Evolutionary conservation across 2,888 invertebrate species (phyloP).

Genomic region (Hirtodrosophila alboralis): DNA sequence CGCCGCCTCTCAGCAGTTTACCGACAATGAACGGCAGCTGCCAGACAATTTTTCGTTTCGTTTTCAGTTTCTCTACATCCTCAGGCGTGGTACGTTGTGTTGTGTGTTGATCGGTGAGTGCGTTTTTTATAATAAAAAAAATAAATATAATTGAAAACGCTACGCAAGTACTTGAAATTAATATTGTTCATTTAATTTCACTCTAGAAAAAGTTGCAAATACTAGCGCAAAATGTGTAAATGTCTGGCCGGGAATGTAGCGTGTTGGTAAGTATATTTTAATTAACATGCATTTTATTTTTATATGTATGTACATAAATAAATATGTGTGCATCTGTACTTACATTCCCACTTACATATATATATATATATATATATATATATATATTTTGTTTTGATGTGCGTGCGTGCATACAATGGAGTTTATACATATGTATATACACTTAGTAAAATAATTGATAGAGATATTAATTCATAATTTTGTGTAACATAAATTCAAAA

Average conservation of each 20-base stretch:
- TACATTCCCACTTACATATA: neutral
- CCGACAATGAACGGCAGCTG: slow-evolving; percentile 26
- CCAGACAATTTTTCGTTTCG: slow-evolving; percentile 22
- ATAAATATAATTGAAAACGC: neutral
- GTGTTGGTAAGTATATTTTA: slow-evolving; percentile 73
- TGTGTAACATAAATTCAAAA: too few relatives aligned
- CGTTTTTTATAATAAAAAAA: neutral
- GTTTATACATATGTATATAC: too few relatives aligned
- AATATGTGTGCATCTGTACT: slow-evolving; percentile 2
- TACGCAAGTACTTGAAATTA: slow-evolving; percentile 4
- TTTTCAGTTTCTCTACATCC: slow-evolving; percentile 52
- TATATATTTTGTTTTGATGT: neutral
- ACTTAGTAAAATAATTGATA: too few relatives aligned
- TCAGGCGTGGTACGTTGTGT: slow-evolving; percentile 50
- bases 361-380: neutral
- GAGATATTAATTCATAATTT: too few relatives aligned
- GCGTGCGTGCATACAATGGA: neutral
- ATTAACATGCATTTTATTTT: neutral
- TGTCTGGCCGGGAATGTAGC: slow-evolving; percentile 78
- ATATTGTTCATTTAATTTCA: slow-evolving; percentile 27
- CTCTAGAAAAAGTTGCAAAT: slow-evolving; percentile 17
- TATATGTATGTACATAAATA: neutral
- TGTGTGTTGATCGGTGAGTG: neutral
- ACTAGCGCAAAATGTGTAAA: slow-evolving; percentile 71
- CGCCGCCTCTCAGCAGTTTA: slow-evolving; percentile 19